Conservation (phyloP, 2,797 vertebrate species). For the Rhadinocentrus ornatus region DNA sequence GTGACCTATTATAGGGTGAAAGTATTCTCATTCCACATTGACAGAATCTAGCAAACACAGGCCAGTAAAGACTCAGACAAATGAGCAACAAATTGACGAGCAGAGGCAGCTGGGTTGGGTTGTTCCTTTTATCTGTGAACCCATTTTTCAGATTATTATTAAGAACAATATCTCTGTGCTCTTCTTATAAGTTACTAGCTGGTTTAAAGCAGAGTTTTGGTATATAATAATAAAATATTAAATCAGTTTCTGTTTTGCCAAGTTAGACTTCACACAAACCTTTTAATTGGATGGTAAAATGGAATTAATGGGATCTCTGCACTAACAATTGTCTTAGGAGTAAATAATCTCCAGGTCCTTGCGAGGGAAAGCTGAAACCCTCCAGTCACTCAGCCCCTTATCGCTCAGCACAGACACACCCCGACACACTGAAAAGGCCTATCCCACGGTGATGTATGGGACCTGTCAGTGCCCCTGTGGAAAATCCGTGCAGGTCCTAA, state of each 20-base stretch:
- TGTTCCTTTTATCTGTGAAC: not conserved
- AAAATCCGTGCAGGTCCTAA: conserved; percentile 60
- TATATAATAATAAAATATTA: too few relatives aligned
- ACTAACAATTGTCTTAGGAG: conserved; percentile 29
- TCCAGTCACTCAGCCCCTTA: conserved; percentile 51
- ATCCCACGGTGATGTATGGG: conserved; percentile 73
- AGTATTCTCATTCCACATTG: conserved; percentile 10
- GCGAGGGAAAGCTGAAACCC: conserved; percentile 33
- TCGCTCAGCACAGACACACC: conserved; percentile 64
- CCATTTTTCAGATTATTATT: not conserved
- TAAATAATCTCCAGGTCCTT: conserved; percentile 39
- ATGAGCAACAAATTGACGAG: conserved; percentile 7
- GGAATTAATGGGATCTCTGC: conserved; percentile 25
- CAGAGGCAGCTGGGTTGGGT: not conserved
- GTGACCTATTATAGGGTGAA: conserved; percentile 32
- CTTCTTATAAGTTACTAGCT: not conserved
- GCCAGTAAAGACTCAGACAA: not conserved
- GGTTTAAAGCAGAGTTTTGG: not conserved
- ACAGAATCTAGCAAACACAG: conserved; percentile 24
- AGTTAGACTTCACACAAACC: not conserved
- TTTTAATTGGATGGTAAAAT: conserved; percentile 11
- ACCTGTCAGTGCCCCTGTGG: conserved; percentile 62
- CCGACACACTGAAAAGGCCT: conserved; percentile 50
- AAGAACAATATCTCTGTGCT: not conserved
- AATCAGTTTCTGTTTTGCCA: not conserved